Conservation (phyloP, 2,888 invertebrate genomes). For the Nymphalis polychloros region DNA sequence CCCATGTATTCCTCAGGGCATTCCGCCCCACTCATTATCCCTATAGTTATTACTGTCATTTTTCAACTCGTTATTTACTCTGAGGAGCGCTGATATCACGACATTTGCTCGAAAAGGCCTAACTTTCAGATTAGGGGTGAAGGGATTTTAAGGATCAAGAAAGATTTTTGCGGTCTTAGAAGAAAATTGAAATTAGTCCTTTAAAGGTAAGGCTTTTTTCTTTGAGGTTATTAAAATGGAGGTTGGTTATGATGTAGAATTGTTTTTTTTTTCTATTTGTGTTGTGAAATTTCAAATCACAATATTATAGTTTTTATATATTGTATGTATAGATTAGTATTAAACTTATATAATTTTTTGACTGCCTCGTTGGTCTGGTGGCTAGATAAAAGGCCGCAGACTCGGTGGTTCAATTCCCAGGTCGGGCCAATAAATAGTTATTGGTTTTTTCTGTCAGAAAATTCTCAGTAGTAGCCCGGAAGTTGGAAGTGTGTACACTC, state of each 20-base stretch:
- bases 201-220: conserved; percentile 50
- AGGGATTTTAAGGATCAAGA: conserved; percentile 59
- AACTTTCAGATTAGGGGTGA: conserved; percentile 71
- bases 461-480: too few relatives aligned
- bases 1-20: conserved; percentile 78
- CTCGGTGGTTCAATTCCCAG: too few relatives aligned
- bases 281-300: too few relatives aligned
- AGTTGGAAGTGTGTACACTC: too few relatives aligned
- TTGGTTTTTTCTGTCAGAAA: too few relatives aligned
- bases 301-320: too few relatives aligned
- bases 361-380: too few relatives aligned
- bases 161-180: conserved; percentile 65
- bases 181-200: conserved; percentile 75
- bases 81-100: conserved; percentile 77
- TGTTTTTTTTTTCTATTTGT: background rate
- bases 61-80: conserved; percentile 82
- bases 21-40: conserved; percentile 79
- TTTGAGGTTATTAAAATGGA: conserved; percentile 13
- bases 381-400: too few relatives aligned
- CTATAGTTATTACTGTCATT: conserved; percentile 81
- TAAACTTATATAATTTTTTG: too few relatives aligned
- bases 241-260: background rate
- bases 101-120: conserved; percentile 71
- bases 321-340: too few relatives aligned
- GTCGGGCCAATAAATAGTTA: too few relatives aligned